Conservation (phyloP, 2,797 vertebrate genomes). For the Varecia variegata region DNA sequence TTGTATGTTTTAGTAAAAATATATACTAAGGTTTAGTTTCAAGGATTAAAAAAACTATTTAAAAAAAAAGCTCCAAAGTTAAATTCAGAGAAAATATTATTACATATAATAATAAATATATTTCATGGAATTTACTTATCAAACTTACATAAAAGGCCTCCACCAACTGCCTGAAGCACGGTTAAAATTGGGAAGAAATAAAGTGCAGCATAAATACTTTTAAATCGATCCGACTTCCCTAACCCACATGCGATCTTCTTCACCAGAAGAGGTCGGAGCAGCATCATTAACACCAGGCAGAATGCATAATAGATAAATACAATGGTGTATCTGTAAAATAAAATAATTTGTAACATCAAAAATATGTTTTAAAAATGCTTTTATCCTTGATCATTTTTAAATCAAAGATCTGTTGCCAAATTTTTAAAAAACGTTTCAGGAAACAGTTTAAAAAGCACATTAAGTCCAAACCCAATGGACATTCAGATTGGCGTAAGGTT, state of each 20-base stretch:
- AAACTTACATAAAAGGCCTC: constrained; percentile 96
- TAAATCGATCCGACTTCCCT: constrained; percentile 96
- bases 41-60: not conserved
- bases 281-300: constrained; percentile 97
- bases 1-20: not conserved
- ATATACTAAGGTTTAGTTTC: not conserved
- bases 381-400: not conserved
- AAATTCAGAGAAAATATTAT: not conserved
- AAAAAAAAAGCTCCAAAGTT: not conserved
- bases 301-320: constrained; percentile 98
- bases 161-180: constrained; percentile 96
- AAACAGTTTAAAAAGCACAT: not conserved
- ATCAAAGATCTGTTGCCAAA: not conserved
- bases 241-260: constrained; percentile 98
- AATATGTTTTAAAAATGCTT: not conserved
- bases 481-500: not conserved
- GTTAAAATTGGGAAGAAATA: constrained; percentile 99
- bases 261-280: constrained; percentile 95
- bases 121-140: not conserved
- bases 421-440: no score
- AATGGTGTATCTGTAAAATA: constrained; percentile 92
- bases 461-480: not conserved
- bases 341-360: not conserved
- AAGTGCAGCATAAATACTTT: constrained; percentile 96
- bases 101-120: not conserved